A percentile compares a stretch with the other conserved stretches of the same genome.
These are phyloP conservation scores for Emmelina monodactyla DNA, from an alignment of 2,888 invertebrate species.

Conservation along the genomic window DNA sequence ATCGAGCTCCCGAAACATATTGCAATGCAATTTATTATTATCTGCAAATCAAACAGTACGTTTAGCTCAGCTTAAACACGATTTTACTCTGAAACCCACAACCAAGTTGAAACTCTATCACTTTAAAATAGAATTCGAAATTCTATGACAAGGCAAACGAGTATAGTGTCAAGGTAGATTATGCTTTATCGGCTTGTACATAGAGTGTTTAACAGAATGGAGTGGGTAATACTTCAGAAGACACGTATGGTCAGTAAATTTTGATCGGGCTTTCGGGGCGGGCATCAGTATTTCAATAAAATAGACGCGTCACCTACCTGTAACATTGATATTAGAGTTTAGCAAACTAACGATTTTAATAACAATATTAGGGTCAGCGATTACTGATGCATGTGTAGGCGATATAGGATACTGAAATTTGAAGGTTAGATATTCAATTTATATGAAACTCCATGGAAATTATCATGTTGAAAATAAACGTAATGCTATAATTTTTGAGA, in stretches of 20 bases:
- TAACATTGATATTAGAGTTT: slow-evolving; percentile 30
- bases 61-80: not conserved
- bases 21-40: slow-evolving; percentile 1
- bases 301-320: slow-evolving; percentile 25
- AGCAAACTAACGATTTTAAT: slow-evolving; percentile 16
- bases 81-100: too few relatives aligned
- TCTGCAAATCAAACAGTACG: slow-evolving; percentile 1
- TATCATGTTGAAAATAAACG: too few relatives aligned
- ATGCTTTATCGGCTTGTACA: not conserved
- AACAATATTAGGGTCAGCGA: too few relatives aligned
- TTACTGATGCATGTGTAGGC: too few relatives aligned
- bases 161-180: not conserved
- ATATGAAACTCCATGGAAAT: too few relatives aligned
- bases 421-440: too few relatives aligned
- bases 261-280: slow-evolving; percentile 24
- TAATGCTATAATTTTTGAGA: too few relatives aligned
- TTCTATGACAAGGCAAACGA: too few relatives aligned
- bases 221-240: not conserved
- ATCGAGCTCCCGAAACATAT: not conserved
- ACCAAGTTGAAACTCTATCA: too few relatives aligned
- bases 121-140: too few relatives aligned
- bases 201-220: not conserved
- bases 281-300: slow-evolving; percentile 37
- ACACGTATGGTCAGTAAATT: slow-evolving; percentile 40
- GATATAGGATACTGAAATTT: too few relatives aligned